Evolutionary conservation across 2,113 vertebrate genomes (phyloP).

Genomic region (Baryphthengus martii): DNA sequence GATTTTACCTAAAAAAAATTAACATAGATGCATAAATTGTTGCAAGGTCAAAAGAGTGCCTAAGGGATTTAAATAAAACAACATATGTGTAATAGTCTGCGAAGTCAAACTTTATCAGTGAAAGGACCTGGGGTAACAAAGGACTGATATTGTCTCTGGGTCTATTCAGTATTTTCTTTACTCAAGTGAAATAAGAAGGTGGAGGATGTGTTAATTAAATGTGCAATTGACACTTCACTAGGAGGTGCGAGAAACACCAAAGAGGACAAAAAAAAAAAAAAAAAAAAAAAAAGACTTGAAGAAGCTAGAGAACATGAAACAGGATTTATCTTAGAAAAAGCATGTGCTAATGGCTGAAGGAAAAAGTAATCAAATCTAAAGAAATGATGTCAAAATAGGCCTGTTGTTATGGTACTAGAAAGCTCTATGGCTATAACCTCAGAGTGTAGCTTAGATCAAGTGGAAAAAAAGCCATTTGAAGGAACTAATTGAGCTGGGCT

Average conservation of each 20-base stretch:
- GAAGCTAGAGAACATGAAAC: background rate
- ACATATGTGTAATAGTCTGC: background rate
- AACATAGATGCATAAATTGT: background rate
- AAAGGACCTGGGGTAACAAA: background rate
- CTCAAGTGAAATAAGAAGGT: background rate
- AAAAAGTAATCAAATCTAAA: background rate
- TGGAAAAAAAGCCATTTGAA: conserved; percentile 31
- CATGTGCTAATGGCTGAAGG: background rate
- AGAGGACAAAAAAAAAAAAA: background rate
- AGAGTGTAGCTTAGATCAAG: background rate
- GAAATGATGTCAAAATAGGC: background rate
- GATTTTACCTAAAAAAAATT: background rate
- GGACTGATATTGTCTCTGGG: background rate
- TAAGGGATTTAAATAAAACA: background rate
- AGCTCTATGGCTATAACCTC: background rate
- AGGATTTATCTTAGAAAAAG: background rate
- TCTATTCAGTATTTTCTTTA: background rate
- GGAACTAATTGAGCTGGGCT: background rate
- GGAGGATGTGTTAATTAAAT: conserved; percentile 35
- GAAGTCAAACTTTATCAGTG: background rate
- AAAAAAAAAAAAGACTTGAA: background rate
- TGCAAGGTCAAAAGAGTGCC: background rate
- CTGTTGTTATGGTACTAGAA: background rate
- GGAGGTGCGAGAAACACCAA: background rate
- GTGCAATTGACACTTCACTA: background rate